Conservation (phyloP, 2,797 vertebrate species). For the Amazonetta brasiliensis region DNA sequence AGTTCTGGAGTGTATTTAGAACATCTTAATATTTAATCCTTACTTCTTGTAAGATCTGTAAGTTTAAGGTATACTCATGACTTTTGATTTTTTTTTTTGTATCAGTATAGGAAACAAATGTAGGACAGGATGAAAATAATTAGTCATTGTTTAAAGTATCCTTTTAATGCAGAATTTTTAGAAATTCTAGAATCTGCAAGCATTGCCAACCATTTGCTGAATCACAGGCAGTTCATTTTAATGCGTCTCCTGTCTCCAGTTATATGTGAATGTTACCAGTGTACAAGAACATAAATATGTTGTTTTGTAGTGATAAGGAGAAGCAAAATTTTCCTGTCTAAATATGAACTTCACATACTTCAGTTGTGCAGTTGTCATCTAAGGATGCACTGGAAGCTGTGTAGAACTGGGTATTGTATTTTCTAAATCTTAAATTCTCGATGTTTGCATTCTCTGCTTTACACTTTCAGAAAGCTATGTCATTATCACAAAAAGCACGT, state of each 20-base stretch:
- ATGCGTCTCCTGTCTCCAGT: background rate
- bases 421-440: background rate
- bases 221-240: background rate
- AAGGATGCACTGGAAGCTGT: background rate
- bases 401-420: background rate
- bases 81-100: background rate
- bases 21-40: background rate
- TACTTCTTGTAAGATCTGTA: background rate
- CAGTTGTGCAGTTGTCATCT: background rate
- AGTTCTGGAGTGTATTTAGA: background rate
- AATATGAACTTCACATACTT: background rate
- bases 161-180: background rate
- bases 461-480: background rate
- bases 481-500: background rate
- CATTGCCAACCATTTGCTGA: background rate
- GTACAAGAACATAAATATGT: background rate
- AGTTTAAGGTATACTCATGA: background rate
- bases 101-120: background rate
- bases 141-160: background rate
- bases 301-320: background rate
- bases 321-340: background rate
- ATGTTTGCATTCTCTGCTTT: background rate
- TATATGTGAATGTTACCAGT: background rate
- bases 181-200: background rate
- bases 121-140: background rate